These are phyloP conservation scores for Sclerodermus sp. DNA, from an alignment of 2,888 invertebrate genomes.

Conservation along the genomic window DNA sequence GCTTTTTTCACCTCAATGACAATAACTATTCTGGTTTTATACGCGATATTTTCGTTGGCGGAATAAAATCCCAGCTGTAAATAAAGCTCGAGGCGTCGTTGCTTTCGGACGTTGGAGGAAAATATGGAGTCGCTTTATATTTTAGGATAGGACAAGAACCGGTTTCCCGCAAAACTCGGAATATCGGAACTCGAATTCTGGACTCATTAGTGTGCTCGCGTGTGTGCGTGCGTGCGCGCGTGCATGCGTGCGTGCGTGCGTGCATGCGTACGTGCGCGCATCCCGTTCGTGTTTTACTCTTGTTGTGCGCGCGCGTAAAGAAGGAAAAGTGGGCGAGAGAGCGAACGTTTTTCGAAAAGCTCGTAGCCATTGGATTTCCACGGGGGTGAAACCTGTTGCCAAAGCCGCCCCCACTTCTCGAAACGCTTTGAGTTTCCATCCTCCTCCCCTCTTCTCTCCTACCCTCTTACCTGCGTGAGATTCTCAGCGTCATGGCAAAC, in stretches of 20 bases:
- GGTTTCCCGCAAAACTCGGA: conserved; percentile 50
- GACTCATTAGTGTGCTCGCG: conserved; percentile 7
- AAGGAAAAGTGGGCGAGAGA: conserved; percentile 8
- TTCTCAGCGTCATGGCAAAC: not conserved
- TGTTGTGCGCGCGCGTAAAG: not conserved
- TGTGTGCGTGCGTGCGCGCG: conserved; percentile 3
- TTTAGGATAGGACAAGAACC: conserved; percentile 45
- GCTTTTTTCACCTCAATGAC: too few relatives aligned
- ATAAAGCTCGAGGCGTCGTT: not conserved
- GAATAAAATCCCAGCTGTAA: too few relatives aligned
- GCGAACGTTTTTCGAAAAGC: conserved; percentile 50
- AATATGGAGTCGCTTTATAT: conserved; percentile 37
- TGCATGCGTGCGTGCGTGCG: not conserved
- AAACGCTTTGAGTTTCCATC: conserved; percentile 17
- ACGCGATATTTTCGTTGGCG: too few relatives aligned
- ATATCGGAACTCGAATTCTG: conserved; percentile 3
- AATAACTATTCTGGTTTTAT: too few relatives aligned
- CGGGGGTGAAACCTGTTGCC: conserved; percentile 53
- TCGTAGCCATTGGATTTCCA: conserved; percentile 27
- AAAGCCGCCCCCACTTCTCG: conserved; percentile 32
- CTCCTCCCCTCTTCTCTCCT: conserved; percentile 4
- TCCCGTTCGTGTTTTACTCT: not conserved
- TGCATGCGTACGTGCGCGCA: conserved; percentile 4
- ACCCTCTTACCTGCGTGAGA: too few relatives aligned
- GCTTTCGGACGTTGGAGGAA: conserved; percentile 26